A percentile compares a stretch with the other conserved stretches of the same genome.
Conservation (phyloP, 2,797 vertebrate genomes). For the Danio choprae region DNA sequence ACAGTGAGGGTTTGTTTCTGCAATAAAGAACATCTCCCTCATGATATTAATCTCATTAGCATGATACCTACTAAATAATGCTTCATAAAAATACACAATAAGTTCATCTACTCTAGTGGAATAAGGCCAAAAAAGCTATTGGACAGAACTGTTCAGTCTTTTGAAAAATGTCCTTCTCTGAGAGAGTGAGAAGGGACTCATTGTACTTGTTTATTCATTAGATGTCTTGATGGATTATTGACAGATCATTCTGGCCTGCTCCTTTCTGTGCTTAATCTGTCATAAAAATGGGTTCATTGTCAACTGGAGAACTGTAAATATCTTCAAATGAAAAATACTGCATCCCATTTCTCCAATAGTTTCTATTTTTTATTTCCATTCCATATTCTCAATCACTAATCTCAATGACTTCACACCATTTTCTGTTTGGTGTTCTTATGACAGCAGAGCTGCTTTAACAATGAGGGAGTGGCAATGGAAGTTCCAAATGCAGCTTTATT, state of each 20-base stretch:
- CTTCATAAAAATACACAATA: slow-evolving; percentile 51
- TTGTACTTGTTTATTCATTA: slow-evolving; percentile 41
- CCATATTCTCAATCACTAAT: not conserved
- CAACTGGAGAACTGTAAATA: slow-evolving; percentile 10
- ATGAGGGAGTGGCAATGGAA: too few species aligned
- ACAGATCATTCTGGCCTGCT: not conserved
- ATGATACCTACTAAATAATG: slow-evolving; percentile 63
- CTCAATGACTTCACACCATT: not conserved
- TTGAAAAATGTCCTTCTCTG: not conserved
- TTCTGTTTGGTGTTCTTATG: not conserved
- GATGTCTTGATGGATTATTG: slow-evolving; percentile 46
- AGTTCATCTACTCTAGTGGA: slow-evolving; percentile 25
- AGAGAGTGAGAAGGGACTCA: not conserved
- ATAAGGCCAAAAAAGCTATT: slow-evolving; percentile 13
- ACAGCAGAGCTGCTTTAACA: not conserved
- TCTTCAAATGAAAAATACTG: not conserved
- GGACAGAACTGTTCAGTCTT: slow-evolving; percentile 5
- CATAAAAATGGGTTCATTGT: slow-evolving; percentile 5
- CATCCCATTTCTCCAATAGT: not conserved
- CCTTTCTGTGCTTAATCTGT: slow-evolving; percentile 8
- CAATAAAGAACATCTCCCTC: slow-evolving; percentile 52
- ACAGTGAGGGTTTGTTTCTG: slow-evolving; percentile 63
- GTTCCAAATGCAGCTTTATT: too few species aligned
- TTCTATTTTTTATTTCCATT: not conserved
- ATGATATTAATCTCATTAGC: slow-evolving; percentile 68